These are phyloP conservation scores for Hydrophis major DNA, from an alignment of 2,797 vertebrate genomes.

Conservation along the genomic window DNA sequence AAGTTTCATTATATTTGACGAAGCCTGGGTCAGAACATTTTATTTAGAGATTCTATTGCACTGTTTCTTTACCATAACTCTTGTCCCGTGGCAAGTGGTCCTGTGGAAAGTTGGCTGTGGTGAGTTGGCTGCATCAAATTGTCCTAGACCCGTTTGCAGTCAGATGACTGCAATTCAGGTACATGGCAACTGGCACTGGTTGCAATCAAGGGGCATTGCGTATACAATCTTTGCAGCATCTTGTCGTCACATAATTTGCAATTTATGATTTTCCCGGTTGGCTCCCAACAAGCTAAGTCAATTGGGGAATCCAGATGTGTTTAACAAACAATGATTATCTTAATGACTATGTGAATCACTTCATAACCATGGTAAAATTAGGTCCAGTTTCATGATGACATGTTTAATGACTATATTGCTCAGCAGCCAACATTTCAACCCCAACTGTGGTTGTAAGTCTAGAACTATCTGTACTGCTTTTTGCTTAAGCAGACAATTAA, in stretches of 20 bases:
- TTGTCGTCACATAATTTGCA: neutral
- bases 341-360: neutral
- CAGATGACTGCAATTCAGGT: neutral
- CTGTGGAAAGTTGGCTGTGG: no score
- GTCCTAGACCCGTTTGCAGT: neutral
- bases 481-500: constrained; percentile 65
- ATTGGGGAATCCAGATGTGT: neutral
- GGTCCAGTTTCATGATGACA: neutral
- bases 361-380: neutral
- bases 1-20: no score
- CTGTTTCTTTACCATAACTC: neutral
- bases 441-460: neutral
- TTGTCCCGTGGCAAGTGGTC: neutral
- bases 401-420: neutral
- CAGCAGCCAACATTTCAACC: neutral
- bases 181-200: neutral
- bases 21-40: no score
- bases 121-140: neutral
- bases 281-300: neutral
- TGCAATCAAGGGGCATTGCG: neutral
- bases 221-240: neutral
- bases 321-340: neutral
- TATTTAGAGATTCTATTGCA: neutral
- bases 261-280: neutral
- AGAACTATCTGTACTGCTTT: constrained; percentile 30